Evolutionary conservation across 2,113 vertebrate species (phyloP), one percentile per base, ranked within the genome.

Genomic region (Dipodomys stephensi): DNA sequence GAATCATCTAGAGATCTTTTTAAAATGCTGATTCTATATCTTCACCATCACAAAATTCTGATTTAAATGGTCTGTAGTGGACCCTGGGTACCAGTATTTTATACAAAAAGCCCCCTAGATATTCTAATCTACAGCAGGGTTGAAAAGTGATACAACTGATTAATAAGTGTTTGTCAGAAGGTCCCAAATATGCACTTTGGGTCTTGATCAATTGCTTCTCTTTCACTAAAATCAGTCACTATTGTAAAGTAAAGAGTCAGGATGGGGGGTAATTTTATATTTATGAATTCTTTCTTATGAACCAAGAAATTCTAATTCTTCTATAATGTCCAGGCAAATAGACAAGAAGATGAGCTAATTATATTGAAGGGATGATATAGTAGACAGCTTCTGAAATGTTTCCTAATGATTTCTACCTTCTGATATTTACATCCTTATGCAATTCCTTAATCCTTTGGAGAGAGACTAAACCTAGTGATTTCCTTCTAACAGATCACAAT

Each of bases 121-220:
- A 91, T 87, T 93, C 49, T 89, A 44, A 71, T 87, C 32, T 92
- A 76, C 49, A 93, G 72, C 20, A 71, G 20, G 18, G 72, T 93
- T 87, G 85, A 93, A 93, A 93, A 71, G n/a, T 89, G 67, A 25
- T 80, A 83, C 69, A 94, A 60, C 27, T 80, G 77, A 87, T 95
- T 49, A 94, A 87, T 89, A 84, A 76, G 30, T 92, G 35, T 91
- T 96, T 93, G 76, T 89, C 62, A 94, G 82, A 88, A 93, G 68
- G 32, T 93, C 46, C 72, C 81, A 94, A 83, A 83, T 89, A 67
- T 74, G 46, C 39, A 32, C 85, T 96, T 71, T 94, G 72, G 39
- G 49, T 44, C 72, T 60, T 91, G 84, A 83, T 91, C 60, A 83
- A 62, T 76, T 90, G 88, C 39, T 83, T 92, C 28, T 94, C 67